Conservation (phyloP, 2,888 invertebrate genomes). For the Drepanosiphum platanoidis region DNA sequence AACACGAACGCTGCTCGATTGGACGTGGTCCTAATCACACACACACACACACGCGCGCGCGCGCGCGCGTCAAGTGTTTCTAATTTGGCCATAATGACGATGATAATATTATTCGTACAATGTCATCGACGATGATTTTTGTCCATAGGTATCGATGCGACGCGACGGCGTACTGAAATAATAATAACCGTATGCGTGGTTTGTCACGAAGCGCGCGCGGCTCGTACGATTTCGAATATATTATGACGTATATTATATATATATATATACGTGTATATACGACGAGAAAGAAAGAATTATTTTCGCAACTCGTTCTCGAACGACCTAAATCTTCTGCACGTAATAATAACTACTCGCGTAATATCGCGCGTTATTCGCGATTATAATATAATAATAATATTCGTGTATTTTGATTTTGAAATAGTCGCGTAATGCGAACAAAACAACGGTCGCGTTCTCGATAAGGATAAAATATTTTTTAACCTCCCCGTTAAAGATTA, state of each 20-base stretch:
- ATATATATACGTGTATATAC: no score
- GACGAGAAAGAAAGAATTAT: neutral
- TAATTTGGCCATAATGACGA: neutral
- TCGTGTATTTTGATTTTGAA: constrained; percentile 22
- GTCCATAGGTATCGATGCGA: neutral
- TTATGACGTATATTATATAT: neutral
- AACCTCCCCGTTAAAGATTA: neutral
- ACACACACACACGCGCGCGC: no score
- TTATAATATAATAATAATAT: constrained; percentile 17
- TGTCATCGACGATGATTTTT: neutral
- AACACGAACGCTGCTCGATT: constrained; percentile 5
- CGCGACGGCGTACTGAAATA: neutral
- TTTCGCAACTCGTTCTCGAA: constrained; percentile 43
- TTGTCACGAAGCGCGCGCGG: constrained; percentile 1
- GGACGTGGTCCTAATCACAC: constrained; percentile 13
- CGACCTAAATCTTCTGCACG: constrained; percentile 52
- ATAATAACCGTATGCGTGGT: constrained; percentile 2
- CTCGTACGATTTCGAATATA: neutral
- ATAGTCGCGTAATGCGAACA: no score
- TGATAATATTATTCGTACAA: neutral
- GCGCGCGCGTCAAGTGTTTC: neutral
- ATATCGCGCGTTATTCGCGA: constrained; percentile 4
- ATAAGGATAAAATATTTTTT: neutral
- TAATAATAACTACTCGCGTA: constrained; percentile 20
- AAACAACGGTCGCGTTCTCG: neutral